Evolutionary conservation across 2,888 invertebrate genomes (phyloP), one percentile per base, ranked within the genome.

Genomic region (Tryphoninae sp.): DNA sequence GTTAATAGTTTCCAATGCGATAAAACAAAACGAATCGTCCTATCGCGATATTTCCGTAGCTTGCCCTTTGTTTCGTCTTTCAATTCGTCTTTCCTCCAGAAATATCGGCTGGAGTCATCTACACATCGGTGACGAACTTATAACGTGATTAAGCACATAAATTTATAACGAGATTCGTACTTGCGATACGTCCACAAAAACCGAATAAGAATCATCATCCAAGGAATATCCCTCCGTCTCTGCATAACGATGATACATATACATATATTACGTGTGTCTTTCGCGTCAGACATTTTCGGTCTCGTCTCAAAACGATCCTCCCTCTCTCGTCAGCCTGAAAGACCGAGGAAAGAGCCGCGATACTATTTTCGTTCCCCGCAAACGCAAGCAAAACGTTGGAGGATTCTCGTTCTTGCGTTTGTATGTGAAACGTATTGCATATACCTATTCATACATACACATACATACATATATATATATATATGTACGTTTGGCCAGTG

Each of bases 371-470:
- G 88, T 87, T 84, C 51, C 49, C 16, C n/a, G 84, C 87, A 80
- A 89, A 89, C 86, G 87, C 87, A 88, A 85, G 86, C 86, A 85
- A 85, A 85, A 88, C 87, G 89, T 89, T 89, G 89, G 73, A 74
- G 42, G 71, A 80, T 76, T 80, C 59, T 64, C 69, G 55, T 64
- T 64, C 42, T 40, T 53, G 61, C 55, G 23, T 26, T 68, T 45
- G 62, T 45, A 61, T 71, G 62, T 78, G 42, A 13, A 58, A 65
- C 84, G 86, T 89, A 88, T 87, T 87, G 42, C 26, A 23, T 23
- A 68, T 45, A 26, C 49, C 22, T 45, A 45, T 42, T 13, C 40
- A 49, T 26, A 40, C 13, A 22, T 55, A 22, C 19, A 19, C 19
- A 19, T 19, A 86, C 86, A 76, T 87, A 53, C 26, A 23, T 23